These are phyloP conservation scores for Palythoa grandis DNA, from an alignment of 92 coral and sea anemone species.

Conservation along the genomic window DNA sequence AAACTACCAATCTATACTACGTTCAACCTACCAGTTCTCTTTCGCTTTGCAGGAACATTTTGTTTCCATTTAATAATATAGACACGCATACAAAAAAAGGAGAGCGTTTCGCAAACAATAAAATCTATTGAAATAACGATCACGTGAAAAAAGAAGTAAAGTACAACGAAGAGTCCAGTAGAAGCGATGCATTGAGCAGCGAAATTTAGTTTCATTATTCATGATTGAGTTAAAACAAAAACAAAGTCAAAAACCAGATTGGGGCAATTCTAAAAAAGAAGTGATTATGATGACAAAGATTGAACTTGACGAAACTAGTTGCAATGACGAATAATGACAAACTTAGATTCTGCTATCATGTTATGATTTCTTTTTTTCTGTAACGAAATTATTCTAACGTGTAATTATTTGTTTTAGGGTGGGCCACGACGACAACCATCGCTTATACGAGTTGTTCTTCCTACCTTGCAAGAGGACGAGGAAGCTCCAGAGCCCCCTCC, in stretches of 20 bases:
- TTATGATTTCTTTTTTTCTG: background rate
- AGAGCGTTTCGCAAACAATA: too few relatives aligned
- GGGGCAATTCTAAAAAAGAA: background rate
- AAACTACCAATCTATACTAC: too few relatives aligned
- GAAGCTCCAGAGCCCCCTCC: constrained; percentile 35
- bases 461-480: constrained; percentile 5
- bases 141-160: background rate
- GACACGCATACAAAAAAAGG: too few relatives aligned
- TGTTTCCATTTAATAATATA: too few relatives aligned
- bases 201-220: too few relatives aligned
- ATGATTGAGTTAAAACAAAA: too few relatives aligned
- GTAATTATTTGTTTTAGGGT: background rate
- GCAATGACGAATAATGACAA: background rate
- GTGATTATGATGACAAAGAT: background rate
- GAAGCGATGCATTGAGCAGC: background rate
- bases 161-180: background rate
- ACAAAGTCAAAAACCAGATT: background rate
- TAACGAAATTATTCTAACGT: background rate
- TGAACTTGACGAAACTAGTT: background rate
- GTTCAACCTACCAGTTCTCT: too few relatives aligned
- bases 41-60: too few relatives aligned
- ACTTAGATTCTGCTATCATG: background rate
- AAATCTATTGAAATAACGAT: background rate
- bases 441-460: constrained; percentile 11
- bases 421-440: constrained; percentile 28